Evolutionary conservation across 1,140 invertebrate species (phyloP), one percentile per base, ranked within the genome.

Genomic region (Notospermus geniculatus): DNA sequence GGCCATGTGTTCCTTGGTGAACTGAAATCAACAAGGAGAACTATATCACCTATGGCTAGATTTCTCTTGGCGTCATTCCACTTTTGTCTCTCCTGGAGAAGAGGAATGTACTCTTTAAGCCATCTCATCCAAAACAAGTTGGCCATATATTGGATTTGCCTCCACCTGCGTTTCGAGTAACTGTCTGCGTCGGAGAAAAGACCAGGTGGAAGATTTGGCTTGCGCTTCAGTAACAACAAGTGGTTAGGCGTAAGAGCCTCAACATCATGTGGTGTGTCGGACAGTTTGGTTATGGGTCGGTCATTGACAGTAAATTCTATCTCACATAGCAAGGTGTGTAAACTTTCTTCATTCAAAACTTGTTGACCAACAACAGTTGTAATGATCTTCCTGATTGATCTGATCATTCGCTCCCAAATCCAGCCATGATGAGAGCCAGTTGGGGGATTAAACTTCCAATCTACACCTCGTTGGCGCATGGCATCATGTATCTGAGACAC

Each of bases 61-160:
- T 70, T 70, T 15, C 27, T 32, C 23, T 39, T 63, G 13, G 19
- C 19, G 1, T 56, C 41, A 28, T 2, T 23, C 65, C 68, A 70
- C 30, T 70, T 68, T 27, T 68, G 66, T 45, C 66, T 29, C 32
- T 59, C 57, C 53, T 68, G 63, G 22, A 69, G 45, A 27, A 55
- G 15, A 1, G 62, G 62, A 5, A 71, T 28, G 27, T 71, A 71
- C 52, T 71, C 67, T 15, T 28, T 30, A 2, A 32, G 7, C 52
- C 60, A 62, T 39, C 54, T 32, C 27, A 19, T 23, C 54, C 54
- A 61, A 22, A n/a, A n/a, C n/a, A n/a, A n/a, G n/a, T n/a, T n/a
- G n/a, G n/a, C n/a, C n/a, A n/a, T n/a, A n/a, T n/a, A n/a, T n/a
- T 58, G 57, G 17, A 58, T 39, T 45, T 30, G 30, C 27, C 39